Evolutionary conservation across 2,888 invertebrate species (phyloP), one percentile per base, ranked within the genome.

Genomic region (Papilio gigon): DNA sequence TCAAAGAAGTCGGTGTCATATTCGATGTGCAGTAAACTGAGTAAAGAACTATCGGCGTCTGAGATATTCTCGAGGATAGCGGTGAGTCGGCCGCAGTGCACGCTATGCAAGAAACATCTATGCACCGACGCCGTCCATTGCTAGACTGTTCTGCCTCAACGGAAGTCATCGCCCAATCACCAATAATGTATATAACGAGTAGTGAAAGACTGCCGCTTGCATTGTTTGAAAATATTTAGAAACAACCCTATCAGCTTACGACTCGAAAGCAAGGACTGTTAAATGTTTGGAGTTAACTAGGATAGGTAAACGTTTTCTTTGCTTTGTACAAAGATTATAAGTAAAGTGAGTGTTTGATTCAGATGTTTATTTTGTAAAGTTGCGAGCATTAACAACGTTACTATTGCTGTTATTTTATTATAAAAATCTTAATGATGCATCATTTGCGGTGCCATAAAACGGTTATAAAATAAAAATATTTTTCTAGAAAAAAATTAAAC

Each of bases 31-130:
- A 85, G 84, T 74, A 89, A 90, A 75, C 80, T 91, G 40, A 89
- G 90, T 79, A 89, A 88, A 77, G 91, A 92, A 76, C 78, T 92
- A 72, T 87, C 89, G 0, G 86, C 90, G 0, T 90, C 90, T 0
- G 90, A 91, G 77, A 90, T 91, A 66, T 91, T 92, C 82, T 89
- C 90, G 1, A 84, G 88, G 42, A 86, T 92, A 72, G 82, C 87
- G 1, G 90, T 91, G 9, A 82, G 78, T 67, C 79, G 90, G 65
- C 91, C 91, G 47, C 88, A 88, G 66, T 92, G 91, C 76, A 84
- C 87, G 60, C 83, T 92, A 0, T 92, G 91, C 82, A 88, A 86
- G 79, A 87, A 86, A 73, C 88, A 91, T 71, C 77, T 90, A 27
- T 92, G 91, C 77, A 86, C 87, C 3, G 90, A 89, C 76, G 83